phyloP scores from a whole-genome alignment of 2,888 invertebrate species.

The Mesochorus sp. region DNA sequence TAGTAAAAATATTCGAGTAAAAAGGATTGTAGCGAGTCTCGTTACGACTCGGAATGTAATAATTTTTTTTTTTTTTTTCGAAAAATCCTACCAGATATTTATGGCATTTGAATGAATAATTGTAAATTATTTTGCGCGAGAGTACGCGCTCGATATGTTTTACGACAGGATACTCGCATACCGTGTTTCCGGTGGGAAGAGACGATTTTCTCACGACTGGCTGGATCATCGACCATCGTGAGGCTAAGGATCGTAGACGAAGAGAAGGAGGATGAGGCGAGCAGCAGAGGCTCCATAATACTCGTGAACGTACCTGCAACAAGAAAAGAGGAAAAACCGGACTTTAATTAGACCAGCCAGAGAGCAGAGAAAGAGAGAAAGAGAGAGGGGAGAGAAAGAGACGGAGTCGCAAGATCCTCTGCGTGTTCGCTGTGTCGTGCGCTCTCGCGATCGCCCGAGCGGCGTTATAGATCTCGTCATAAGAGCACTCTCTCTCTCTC shows the following conservation, averaged over 20 bases:
- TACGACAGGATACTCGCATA: slow-evolving; percentile 54
- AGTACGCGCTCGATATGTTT: not conserved
- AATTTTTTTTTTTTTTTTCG: not conserved
- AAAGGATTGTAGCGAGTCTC: too few species aligned
- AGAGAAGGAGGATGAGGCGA: too few species aligned
- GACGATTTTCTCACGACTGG: slow-evolving; percentile 69
- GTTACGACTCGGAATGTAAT: too few species aligned
- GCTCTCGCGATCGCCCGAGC: slow-evolving; percentile 29
- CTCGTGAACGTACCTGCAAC: slow-evolving; percentile 71
- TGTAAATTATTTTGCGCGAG: too few species aligned
- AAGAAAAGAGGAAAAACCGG: slow-evolving; percentile 67
- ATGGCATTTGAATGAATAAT: too few species aligned
- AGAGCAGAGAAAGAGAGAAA: slow-evolving; percentile 30
- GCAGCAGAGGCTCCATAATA: slow-evolving; percentile 53
- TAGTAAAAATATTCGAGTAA: too few species aligned
- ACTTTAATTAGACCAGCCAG: slow-evolving; percentile 73
- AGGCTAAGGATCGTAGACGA: slow-evolving; percentile 24
- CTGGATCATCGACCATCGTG: slow-evolving; percentile 38
- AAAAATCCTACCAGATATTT: too few species aligned
- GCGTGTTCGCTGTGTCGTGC: slow-evolving; percentile 9
- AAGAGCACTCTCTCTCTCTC: slow-evolving; percentile 9
- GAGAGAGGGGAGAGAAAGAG: slow-evolving; percentile 2
- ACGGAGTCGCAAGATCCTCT: slow-evolving; percentile 3
- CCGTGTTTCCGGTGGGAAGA: slow-evolving; percentile 69
- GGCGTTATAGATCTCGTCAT: slow-evolving; percentile 59